Evolutionary conservation across 1,140 invertebrate species (phyloP).

Genomic region (Ips typographus): DNA sequence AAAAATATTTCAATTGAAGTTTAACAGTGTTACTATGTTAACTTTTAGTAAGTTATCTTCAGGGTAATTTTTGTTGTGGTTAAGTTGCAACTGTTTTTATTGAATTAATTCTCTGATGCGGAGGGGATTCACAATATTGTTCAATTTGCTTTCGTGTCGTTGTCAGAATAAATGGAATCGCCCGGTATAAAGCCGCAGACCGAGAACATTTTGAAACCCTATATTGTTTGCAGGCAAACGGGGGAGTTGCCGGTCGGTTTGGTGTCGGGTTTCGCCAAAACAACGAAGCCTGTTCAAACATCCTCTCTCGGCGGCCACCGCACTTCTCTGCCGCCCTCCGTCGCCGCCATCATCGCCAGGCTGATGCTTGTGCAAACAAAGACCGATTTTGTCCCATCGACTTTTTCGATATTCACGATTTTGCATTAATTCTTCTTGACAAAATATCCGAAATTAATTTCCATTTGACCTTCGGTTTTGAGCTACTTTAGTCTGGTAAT

Average conservation of each 20-base stretch:
- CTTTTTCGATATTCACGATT: too few relatives aligned
- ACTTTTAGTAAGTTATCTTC: too few relatives aligned
- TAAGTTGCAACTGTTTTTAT: too few relatives aligned
- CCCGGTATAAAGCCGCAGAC: constrained; percentile 30
- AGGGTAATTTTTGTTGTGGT: too few relatives aligned
- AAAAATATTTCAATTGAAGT: too few relatives aligned
- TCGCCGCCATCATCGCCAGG: constrained; percentile 9
- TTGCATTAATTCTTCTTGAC: too few relatives aligned
- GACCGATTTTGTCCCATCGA: constrained; percentile 16
- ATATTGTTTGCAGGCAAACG: constrained; percentile 33
- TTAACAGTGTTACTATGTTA: too few relatives aligned
- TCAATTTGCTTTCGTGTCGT: neutral
- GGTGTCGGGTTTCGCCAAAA: constrained; percentile 36
- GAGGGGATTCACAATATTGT: too few relatives aligned
- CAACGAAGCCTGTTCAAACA: constrained; percentile 38
- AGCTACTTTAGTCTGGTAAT: too few relatives aligned
- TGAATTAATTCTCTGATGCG: too few relatives aligned
- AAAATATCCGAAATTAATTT: too few relatives aligned
- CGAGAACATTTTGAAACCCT: constrained; percentile 29
- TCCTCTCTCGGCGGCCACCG: constrained; percentile 21
- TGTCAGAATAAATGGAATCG: neutral
- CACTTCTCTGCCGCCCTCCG: constrained; percentile 6
- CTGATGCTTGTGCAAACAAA: constrained; percentile 20
- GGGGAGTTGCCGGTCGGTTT: constrained; percentile 24
- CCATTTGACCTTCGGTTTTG: too few relatives aligned